A percentile compares a stretch with the other conserved stretches of the same genome.
Evolutionary conservation across 2,113 vertebrate species (phyloP).

Genomic region (Cardinalis cardinalis): DNA sequence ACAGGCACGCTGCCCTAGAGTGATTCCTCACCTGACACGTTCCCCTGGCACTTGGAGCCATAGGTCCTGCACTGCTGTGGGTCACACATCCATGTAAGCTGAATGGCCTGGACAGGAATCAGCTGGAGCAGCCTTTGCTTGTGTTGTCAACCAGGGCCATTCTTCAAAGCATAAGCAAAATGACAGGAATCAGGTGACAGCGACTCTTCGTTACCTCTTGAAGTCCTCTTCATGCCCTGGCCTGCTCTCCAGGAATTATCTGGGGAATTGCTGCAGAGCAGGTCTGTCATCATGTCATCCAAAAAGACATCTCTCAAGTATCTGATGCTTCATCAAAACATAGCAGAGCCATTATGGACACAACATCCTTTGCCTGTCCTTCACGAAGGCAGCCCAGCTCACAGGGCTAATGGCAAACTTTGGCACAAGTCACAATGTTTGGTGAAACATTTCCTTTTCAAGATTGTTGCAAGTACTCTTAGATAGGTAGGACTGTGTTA

Average conservation of each 20-base stretch:
- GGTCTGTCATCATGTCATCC: rapidly evolving
- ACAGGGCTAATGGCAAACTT: not conserved
- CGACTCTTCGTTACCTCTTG: not conserved
- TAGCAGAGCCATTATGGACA: not conserved
- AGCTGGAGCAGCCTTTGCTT: not conserved
- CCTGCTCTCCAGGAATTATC: not conserved
- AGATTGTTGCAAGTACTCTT: not conserved
- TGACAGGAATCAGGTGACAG: not conserved
- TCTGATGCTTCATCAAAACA: not conserved
- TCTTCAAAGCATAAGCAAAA: not conserved
- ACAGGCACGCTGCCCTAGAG: not conserved
- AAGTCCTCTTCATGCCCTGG: no score
- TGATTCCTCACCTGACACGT: not conserved
- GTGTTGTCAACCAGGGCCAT: not conserved
- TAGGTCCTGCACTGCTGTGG: not conserved
- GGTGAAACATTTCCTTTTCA: not conserved
- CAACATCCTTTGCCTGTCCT: not conserved
- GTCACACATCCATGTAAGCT: not conserved
- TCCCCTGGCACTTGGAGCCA: not conserved
- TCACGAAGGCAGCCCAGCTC: not conserved
- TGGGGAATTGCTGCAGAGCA: not conserved
- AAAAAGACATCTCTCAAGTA: not conserved
- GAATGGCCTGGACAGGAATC: not conserved
- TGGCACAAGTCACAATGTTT: not conserved
- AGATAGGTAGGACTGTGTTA: not conserved